Base-by-base conservation (phyloP, 1,140 invertebrate genomes). In the Drosophila obscura region DNA sequence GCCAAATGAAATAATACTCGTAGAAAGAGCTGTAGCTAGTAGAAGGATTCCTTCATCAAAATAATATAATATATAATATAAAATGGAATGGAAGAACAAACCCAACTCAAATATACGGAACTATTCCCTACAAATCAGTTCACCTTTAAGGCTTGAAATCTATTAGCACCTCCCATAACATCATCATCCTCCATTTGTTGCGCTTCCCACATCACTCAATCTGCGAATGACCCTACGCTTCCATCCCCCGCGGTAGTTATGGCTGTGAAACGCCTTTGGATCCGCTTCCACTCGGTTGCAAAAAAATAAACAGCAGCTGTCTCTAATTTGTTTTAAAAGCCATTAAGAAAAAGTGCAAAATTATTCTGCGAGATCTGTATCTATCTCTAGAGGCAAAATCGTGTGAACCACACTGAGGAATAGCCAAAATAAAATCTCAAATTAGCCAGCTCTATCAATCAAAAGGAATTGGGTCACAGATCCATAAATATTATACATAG, bases 251-350 rank as follows among this genome's bases (percentile, higher is more conserved):
- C 35, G 35, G 4, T 39, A 39, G 35, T 66, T 63, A 72, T 44
- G 49, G 68, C 52, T 69, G 62, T 69, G 67, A 52, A 63, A 11
- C 69, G 61, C 60, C 66, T 51, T 77, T 60, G 58, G 62, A 75
- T 69, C 46, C 72, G 55, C 55, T 56, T 62, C 62, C 61, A 76
- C 67, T 62, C 26, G 24, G 15, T 52, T 53, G 61, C 67, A 68
- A 80, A 67, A 73, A 51, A 56, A n/a, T n/a, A n/a, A 79, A 66
- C 78, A 82, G 82, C 82, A 87, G 82, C 82, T 82, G 71, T 72
- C 46, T 65, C 83, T 79, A 87, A 87, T 82, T 87, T 78, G 75
- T 68, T 88, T 79, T 53, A 75, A 75, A 66, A 64, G 51, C 74
- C 66, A 88, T 87, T 82, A 79, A 88, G 71, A 82, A 68, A 71